Evolutionary conservation across 2,797 vertebrate genomes (phyloP).

Genomic region (Bryconaethiops microstoma): DNA sequence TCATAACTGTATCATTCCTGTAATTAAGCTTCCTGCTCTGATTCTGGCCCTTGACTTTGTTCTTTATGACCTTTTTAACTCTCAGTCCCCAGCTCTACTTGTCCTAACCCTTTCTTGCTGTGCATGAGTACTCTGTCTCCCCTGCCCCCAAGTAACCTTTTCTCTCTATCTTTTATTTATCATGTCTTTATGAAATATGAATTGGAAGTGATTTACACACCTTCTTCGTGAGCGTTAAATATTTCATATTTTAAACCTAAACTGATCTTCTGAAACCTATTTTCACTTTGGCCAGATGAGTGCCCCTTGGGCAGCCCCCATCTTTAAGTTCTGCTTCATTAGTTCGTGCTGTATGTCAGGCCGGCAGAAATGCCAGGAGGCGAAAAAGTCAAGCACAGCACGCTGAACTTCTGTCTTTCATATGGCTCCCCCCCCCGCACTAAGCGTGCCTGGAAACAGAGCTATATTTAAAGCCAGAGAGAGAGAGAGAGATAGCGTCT

Average conservation of each 20-base stretch:
- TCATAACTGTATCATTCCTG: not conserved
- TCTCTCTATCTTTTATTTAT: slow-evolving; percentile 45
- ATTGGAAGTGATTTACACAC: slow-evolving; percentile 41
- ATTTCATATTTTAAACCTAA: slow-evolving; percentile 28
- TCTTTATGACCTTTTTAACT: not conserved
- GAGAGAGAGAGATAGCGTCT: slow-evolving; percentile 19
- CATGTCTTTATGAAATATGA: slow-evolving; percentile 38
- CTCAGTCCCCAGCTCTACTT: not conserved
- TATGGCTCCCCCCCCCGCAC: not conserved
- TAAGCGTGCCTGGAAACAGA: slow-evolving; percentile 30
- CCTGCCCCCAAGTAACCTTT: not conserved
- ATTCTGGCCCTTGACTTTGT: not conserved
- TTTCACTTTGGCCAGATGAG: slow-evolving; percentile 19
- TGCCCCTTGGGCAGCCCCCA: not conserved
- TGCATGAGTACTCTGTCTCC: not conserved
- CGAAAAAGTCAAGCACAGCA: slow-evolving; percentile 31
- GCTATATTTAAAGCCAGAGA: slow-evolving; percentile 46
- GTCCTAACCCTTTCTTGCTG: not conserved
- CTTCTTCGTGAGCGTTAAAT: slow-evolving; percentile 28
- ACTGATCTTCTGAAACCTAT: slow-evolving; percentile 30
- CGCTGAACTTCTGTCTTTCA: slow-evolving; percentile 27
- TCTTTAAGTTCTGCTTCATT: slow-evolving; percentile 42
- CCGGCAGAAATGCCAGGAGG: slow-evolving; percentile 40
- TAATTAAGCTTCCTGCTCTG: not conserved
- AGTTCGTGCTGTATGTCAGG: slow-evolving; percentile 27